Evolutionary conservation across 2,113 vertebrate species (phyloP), one percentile per base, ranked within the genome.

Genomic region (Vimba vimba): DNA sequence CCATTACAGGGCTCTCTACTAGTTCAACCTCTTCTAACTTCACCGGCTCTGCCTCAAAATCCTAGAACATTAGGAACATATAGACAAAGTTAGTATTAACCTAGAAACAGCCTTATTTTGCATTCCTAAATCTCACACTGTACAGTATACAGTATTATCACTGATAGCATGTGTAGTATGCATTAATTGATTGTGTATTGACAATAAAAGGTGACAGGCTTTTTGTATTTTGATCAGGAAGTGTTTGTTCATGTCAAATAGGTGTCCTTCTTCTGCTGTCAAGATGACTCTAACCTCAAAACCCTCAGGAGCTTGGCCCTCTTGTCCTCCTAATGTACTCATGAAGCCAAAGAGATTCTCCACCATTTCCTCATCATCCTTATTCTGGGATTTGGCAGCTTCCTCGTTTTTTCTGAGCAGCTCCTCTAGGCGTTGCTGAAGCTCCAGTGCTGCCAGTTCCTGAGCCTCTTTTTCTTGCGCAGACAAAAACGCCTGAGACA

Each of bases 341-440:
- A 94, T 92, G 88, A 96, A 96, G 0, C 94, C 92, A 45, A 96
- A 95, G 30, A 94, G 88, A 75, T 91, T 89, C 69, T 96, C 95
- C 71, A 95, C 95, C 92, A 96, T 94, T 79, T 96, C 94, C 0
- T 92, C 91, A 57, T 96, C 95, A 0, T 78, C 92, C 85, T 93
- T 77, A 2, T 89, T 76, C 74, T 94, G 86, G 11, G 57, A 25
- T 50, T 92, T 75, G 0, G 80, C 19, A 1, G 7, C 3, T 78
- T 79, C 13, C 33, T 55, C 25, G 5, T 69, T 69, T 15, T 82
- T 75, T 6, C 82, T 85, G 45, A 87, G 15, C 10, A 62, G 8
- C 0, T 90, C 66, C 2, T 88, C 88, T 9, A 89, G 90, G 21
- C 78, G 86, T 59, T 85, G 85, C 82, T 91, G 89, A 59, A 91